Base-by-base conservation (phyloP, 2,797 vertebrate species). In the Gymnocypris eckloni region DNA sequence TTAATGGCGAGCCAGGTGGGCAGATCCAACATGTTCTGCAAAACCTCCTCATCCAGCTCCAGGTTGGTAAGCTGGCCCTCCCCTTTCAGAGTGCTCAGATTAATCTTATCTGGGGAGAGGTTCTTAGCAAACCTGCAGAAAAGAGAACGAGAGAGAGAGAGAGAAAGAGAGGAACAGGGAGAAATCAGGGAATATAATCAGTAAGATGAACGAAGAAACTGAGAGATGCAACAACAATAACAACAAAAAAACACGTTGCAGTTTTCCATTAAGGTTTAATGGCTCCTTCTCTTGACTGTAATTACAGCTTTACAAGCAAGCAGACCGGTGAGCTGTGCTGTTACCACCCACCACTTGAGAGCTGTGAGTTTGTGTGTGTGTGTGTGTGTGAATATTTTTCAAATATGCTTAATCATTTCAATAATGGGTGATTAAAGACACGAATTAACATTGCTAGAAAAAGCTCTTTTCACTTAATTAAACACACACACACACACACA, bases 1-100 rank as follows among this genome's bases (percentile, higher is more conserved):
- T 96, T 99, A 95, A 99, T 99, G 89, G 98, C 97, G 87, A 99
- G 96, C 98, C 98, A 99, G 78, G 98, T 99, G 54, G 98, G 98
- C 90, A 99, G 93, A 88, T 99, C 98, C 72, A 99, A 94, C 92
- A 99, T 98, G 95, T 99, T 99, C 94, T 99, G 98, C 71, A 99
- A 94, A 86, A 99, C 98, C 91, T 99, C 98, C 92, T 99, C 98
- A 94, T 99, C 98, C 45, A 99, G 95, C 93, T 99, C 97, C 76
- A 99, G 95, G 91, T 99, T 98, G 80, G 97, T 98, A 86, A 99
- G 93, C 89, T 99, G 97, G 4, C 98, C 98, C n/a, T n/a, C 97
- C 33, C 98, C 98, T 83, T 98, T 98, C 90, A 99, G 90, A 0
- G 98, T 99, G 88, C 98, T 99, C 88, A 99, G 92, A 90, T 99